phyloP scores from a whole-genome alignment of 1,140 invertebrate genomes.

The Plodia interpunctella region DNA sequence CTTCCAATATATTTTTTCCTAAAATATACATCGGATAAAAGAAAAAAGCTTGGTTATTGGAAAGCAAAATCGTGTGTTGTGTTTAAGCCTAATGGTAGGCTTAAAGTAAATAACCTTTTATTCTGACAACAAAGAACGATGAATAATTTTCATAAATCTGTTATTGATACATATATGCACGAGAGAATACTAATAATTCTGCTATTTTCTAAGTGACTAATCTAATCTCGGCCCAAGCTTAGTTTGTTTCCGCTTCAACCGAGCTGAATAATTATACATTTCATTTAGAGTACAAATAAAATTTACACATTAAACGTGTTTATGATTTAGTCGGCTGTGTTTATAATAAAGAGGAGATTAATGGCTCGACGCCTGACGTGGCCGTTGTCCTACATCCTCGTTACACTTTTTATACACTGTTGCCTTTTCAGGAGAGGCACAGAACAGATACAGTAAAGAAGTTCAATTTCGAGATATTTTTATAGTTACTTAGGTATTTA shows the following conservation, averaged over 20 bases:
- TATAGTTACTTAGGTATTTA: no score
- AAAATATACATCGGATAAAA: no score
- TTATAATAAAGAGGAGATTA: slow-evolving; percentile 70
- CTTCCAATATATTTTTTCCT: no score
- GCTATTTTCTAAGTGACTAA: no score
- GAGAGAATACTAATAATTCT: no score
- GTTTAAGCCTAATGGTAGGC: no score
- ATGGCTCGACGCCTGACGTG: slow-evolving; percentile 41
- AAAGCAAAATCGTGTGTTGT: no score
- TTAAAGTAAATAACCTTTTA: no score
- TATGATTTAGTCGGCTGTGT: slow-evolving; percentile 65
- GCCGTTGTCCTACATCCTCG: slow-evolving; percentile 47
- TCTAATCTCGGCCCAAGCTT: no score
- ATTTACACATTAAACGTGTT: slow-evolving; percentile 56
- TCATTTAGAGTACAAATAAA: slow-evolving; percentile 25
- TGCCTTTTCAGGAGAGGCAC: slow-evolving; percentile 27
- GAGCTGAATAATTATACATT: slow-evolving; percentile 11
- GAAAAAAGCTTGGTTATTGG: no score
- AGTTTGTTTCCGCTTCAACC: not conserved
- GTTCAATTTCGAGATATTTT: not conserved
- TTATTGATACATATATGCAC: no score
- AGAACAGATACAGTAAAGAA: not conserved
- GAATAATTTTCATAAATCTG: slow-evolving; percentile 9
- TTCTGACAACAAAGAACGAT: not conserved
- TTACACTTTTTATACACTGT: slow-evolving; percentile 47